Evolutionary conservation across 1,140 invertebrate genomes (phyloP).

Genomic region (Drosophila arawakana): DNA sequence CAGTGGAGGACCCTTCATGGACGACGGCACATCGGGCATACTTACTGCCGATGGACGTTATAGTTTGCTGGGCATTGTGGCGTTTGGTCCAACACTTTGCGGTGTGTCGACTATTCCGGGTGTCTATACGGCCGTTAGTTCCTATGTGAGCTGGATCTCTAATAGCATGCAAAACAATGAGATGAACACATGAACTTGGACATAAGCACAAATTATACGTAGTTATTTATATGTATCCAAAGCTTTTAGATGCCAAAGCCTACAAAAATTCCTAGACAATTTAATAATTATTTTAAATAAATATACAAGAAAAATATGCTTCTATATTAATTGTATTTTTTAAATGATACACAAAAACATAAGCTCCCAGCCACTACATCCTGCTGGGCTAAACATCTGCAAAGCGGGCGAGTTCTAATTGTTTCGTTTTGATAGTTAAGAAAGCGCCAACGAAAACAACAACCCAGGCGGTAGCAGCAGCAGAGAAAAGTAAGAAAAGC

Average conservation of each 20-base stretch:
- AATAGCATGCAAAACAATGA: constrained; percentile 32
- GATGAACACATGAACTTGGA: neutral
- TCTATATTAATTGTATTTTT: no score
- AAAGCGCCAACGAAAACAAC: neutral
- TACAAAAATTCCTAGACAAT: constrained; percentile 14
- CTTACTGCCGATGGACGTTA: constrained; percentile 66
- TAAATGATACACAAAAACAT: no score
- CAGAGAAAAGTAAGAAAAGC: constrained; percentile 16
- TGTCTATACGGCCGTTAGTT: constrained; percentile 86
- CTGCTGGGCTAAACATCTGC: no score
- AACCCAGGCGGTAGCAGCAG: neutral
- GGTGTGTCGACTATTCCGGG: constrained; percentile 85
- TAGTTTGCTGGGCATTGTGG: constrained; percentile 88
- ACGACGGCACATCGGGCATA: constrained; percentile 79
- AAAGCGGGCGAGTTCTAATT: no score
- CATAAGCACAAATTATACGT: neutral
- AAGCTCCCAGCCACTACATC: no score
- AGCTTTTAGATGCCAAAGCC: constrained; percentile 66
- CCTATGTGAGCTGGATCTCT: constrained; percentile 86
- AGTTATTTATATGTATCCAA: constrained; percentile 37
- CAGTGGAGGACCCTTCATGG: constrained; percentile 89
- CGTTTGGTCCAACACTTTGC: constrained; percentile 88
- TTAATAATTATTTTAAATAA: constrained; percentile 17
- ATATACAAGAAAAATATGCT: constrained; percentile 3
- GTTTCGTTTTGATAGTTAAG: no score